Evolutionary conservation across 2,888 invertebrate genomes (phyloP).

Genomic region (Eurytoma californica): DNA sequence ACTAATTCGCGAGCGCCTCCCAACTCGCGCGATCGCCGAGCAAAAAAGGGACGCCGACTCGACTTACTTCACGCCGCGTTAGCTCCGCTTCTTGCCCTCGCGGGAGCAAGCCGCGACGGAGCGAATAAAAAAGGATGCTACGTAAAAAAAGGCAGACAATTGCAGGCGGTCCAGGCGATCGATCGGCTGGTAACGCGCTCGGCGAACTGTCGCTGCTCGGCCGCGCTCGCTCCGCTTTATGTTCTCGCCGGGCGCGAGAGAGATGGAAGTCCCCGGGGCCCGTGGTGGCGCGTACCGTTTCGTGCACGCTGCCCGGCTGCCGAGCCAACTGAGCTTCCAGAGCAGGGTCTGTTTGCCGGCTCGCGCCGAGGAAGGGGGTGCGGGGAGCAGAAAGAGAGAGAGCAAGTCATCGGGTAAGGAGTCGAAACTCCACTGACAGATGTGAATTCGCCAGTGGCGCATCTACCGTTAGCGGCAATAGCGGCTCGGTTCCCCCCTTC

Average conservation of each 20-base stretch:
- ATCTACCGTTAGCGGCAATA: slow-evolving; percentile 26
- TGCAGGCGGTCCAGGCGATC: slow-evolving; percentile 10
- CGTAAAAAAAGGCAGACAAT: neutral
- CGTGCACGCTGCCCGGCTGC: too few relatives aligned
- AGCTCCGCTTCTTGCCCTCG: neutral
- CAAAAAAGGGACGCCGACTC: neutral
- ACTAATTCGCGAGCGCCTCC: neutral
- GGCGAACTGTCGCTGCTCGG: slow-evolving; percentile 27
- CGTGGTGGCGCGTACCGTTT: neutral
- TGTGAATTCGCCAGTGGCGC: slow-evolving; percentile 27
- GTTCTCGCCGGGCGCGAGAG: neutral
- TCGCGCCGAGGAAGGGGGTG: neutral
- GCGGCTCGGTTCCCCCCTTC: too few relatives aligned
- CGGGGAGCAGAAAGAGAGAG: neutral
- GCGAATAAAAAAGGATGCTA: neutral
- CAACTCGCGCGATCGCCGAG: neutral
- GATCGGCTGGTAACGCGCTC: slow-evolving; percentile 37
- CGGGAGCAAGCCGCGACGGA: neutral
- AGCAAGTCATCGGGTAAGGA: neutral
- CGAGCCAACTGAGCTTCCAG: neutral
- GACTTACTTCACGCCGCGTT: neutral
- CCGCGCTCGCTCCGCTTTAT: slow-evolving; percentile 16
- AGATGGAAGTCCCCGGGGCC: slow-evolving; percentile 12
- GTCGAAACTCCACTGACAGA: slow-evolving; percentile 26
- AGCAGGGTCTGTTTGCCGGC: neutral